Conservation (phyloP, 2,888 invertebrate species). For the Tetragonula carbonaria region DNA sequence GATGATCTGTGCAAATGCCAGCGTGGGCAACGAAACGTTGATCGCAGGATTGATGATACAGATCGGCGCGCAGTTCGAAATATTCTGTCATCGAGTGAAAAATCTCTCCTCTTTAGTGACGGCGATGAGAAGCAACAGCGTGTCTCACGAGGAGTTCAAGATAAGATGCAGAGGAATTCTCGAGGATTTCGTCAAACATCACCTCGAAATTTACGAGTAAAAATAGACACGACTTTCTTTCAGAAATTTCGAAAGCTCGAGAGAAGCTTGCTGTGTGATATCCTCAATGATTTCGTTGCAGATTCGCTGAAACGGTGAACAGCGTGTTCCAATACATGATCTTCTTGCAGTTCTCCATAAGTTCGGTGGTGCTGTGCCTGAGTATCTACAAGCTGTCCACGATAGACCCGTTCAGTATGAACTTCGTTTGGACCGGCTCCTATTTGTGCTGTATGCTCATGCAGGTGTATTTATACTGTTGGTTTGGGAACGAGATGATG, state of each 20-base stretch:
- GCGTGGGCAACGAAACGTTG: constrained; percentile 71
- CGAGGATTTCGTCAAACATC: constrained; percentile 44
- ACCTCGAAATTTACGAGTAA: constrained; percentile 57
- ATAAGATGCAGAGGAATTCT: constrained; percentile 25
- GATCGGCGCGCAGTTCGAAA: constrained; percentile 74
- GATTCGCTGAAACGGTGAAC: constrained; percentile 53
- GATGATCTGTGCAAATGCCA: constrained; percentile 58
- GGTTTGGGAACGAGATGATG: constrained; percentile 75
- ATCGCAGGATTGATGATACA: constrained; percentile 72
- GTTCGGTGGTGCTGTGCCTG: constrained; percentile 59
- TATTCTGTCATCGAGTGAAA: constrained; percentile 68
- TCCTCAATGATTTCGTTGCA: neutral
- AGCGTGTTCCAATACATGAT: constrained; percentile 56
- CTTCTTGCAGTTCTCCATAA: constrained; percentile 59
- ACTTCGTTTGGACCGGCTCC: constrained; percentile 50
- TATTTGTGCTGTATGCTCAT: constrained; percentile 62
- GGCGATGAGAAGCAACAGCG: neutral
- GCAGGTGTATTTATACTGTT: constrained; percentile 76
- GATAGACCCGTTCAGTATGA: constrained; percentile 30
- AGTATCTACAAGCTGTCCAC: constrained; percentile 58
- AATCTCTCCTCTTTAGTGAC: constrained; percentile 30
- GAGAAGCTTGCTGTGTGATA: too few relatives aligned
- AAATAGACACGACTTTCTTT: neutral
- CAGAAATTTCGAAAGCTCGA: too few relatives aligned
- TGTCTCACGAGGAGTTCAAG: neutral